Evolutionary conservation across 2,113 vertebrate species (phyloP).

Genomic region (Indicator indicator): DNA sequence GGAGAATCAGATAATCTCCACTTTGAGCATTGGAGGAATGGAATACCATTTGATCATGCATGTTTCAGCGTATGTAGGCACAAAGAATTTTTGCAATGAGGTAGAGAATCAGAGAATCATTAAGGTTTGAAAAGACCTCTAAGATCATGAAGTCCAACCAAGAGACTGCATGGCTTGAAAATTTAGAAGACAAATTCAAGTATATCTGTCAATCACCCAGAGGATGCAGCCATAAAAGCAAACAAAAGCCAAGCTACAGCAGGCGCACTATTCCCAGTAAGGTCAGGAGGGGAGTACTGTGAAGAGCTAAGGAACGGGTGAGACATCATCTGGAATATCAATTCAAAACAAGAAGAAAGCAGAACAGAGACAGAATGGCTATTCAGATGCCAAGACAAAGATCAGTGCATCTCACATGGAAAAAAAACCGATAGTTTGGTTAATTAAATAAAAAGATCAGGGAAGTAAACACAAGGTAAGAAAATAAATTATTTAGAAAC

Average conservation of each 20-base stretch:
- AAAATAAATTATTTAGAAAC: neutral
- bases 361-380: neutral
- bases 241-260: neutral
- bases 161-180: neutral
- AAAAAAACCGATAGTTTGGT: neutral
- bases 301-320: neutral
- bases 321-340: neutral
- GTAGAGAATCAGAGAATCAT: neutral
- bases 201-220: neutral
- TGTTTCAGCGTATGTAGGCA: neutral
- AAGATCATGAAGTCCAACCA: too few species aligned
- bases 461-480: neutral
- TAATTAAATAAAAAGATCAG: neutral
- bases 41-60: rapidly evolving
- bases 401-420: neutral
- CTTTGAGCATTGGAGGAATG: neutral
- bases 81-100: neutral
- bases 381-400: neutral
- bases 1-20: rapidly evolving
- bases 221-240: neutral
- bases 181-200: neutral
- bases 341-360: neutral
- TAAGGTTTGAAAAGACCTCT: too few species aligned
- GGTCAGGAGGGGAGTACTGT: neutral
- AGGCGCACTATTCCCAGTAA: neutral